phyloP scores from a whole-genome alignment of 2,888 invertebrate genomes.

The Chironomus riparius region DNA sequence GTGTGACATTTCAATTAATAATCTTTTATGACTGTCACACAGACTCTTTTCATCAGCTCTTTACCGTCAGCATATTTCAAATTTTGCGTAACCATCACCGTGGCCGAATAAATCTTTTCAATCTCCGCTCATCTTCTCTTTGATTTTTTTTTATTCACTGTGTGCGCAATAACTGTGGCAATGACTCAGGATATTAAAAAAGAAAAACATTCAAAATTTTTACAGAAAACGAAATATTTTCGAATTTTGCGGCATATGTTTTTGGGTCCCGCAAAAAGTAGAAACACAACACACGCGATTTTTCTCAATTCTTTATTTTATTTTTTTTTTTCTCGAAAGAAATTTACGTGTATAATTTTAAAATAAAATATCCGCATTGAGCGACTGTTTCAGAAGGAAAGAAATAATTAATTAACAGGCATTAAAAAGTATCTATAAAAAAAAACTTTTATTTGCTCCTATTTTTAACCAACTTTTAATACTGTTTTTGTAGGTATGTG shows the following conservation, averaged over 20 bases:
- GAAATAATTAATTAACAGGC: conserved; percentile 25
- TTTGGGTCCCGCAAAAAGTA: conserved; percentile 12
- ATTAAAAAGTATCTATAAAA: background rate
- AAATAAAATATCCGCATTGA: conserved; percentile 7
- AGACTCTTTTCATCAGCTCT: background rate
- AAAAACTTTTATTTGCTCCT: background rate
- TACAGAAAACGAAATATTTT: conserved; percentile 20
- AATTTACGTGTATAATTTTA: background rate
- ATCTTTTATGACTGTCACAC: background rate
- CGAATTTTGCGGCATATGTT: conserved; percentile 27
- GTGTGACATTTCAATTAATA: conserved; percentile 15
- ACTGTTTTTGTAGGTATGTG: background rate
- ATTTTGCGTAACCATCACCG: background rate
- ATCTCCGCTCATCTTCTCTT: conserved; percentile 7
- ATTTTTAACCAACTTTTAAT: background rate
- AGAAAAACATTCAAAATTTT: background rate
- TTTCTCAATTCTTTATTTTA: too few species aligned
- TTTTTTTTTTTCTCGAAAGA: too few species aligned
- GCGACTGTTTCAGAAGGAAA: conserved; percentile 4
- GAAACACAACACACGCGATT: conserved; percentile 20
- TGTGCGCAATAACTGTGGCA: background rate
- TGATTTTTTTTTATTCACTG: background rate
- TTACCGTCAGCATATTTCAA: too few species aligned
- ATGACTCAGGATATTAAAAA: background rate
- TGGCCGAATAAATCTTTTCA: conserved; percentile 18